Percentiles rank a stretch among this genome's conserved stretches.
These are phyloP conservation scores for Nixonia krombeini DNA, from an alignment of 1,140 invertebrate species.

Conservation along the genomic window DNA sequence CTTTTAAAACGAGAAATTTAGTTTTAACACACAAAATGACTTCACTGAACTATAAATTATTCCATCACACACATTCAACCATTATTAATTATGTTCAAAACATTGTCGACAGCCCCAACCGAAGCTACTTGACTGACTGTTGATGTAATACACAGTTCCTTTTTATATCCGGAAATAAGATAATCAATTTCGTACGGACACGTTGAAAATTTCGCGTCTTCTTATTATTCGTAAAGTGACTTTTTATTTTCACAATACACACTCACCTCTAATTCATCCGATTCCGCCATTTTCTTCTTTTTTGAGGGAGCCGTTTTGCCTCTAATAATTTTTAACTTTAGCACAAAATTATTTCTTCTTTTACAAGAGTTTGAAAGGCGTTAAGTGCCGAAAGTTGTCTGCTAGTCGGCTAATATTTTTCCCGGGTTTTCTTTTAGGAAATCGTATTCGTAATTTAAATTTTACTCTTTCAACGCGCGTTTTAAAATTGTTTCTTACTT, in stretches of 20 bases:
- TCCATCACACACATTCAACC: not conserved
- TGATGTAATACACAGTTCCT: constrained; percentile 1
- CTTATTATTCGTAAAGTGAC: not conserved
- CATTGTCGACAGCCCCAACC: not conserved
- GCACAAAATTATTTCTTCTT: constrained; percentile 26
- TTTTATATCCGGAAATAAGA: constrained; percentile 7
- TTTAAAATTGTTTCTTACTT: too few species aligned
- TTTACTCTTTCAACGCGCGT: too few species aligned
- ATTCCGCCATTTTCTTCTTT: constrained; percentile 69
- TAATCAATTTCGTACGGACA: constrained; percentile 5
- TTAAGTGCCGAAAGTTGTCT: not conserved
- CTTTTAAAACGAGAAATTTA: not conserved
- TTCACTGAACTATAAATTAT: not conserved
- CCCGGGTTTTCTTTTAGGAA: not conserved
- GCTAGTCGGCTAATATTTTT: constrained; percentile 1
- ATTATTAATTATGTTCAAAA: not conserved
- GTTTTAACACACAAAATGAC: not conserved
- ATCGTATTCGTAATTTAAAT: too few species aligned
- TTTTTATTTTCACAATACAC: constrained; percentile 1
- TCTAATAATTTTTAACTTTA: not conserved
- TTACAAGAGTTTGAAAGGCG: constrained; percentile 14
- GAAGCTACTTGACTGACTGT: not conserved
- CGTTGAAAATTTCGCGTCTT: constrained; percentile 29
- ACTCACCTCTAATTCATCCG: constrained; percentile 69
- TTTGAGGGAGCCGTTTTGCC: constrained; percentile 57